Evolutionary conservation across 2,888 invertebrate species (phyloP).

Genomic region (Lepidonotus clava): DNA sequence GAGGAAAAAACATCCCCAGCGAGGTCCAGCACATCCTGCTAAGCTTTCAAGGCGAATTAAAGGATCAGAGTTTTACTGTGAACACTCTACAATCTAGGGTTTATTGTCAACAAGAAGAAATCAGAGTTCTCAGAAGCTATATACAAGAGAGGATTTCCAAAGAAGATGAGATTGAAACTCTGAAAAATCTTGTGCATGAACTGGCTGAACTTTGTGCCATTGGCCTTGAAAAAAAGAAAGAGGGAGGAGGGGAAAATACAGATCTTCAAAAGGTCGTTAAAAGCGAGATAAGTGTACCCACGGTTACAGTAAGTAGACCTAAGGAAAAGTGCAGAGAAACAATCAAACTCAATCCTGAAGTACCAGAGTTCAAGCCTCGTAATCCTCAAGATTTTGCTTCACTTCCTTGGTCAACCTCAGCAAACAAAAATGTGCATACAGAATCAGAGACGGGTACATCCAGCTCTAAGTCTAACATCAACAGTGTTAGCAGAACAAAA

Average conservation of each 20-base stretch:
- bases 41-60: slow-evolving; percentile 41
- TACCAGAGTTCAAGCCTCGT: slow-evolving; percentile 3
- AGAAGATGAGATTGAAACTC: slow-evolving; percentile 15
- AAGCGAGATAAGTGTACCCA: not conserved
- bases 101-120: slow-evolving; percentile 6
- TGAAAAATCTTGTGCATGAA: not conserved
- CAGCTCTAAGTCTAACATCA: too few relatives aligned
- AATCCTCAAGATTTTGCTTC: not conserved
- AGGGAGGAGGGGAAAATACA: too few relatives aligned
- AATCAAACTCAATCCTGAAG: not conserved
- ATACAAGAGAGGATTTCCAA: not conserved
- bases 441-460: too few relatives aligned
- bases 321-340: not conserved
- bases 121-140: not conserved
- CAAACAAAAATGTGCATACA: too few relatives aligned
- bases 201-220: not conserved
- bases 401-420: not conserved
- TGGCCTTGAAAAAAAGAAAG: too few relatives aligned
- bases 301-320: not conserved
- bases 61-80: slow-evolving; percentile 40
- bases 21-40: slow-evolving; percentile 20
- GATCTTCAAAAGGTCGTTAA: too few relatives aligned
- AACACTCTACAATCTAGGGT: slow-evolving; percentile 32
- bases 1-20: not conserved
- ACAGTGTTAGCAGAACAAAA: too few relatives aligned